A percentile compares a stretch with the other conserved stretches of the same genome.
Evolutionary conservation across 2,113 vertebrate species (phyloP).

Genomic region (Odobenus rosmarus): DNA sequence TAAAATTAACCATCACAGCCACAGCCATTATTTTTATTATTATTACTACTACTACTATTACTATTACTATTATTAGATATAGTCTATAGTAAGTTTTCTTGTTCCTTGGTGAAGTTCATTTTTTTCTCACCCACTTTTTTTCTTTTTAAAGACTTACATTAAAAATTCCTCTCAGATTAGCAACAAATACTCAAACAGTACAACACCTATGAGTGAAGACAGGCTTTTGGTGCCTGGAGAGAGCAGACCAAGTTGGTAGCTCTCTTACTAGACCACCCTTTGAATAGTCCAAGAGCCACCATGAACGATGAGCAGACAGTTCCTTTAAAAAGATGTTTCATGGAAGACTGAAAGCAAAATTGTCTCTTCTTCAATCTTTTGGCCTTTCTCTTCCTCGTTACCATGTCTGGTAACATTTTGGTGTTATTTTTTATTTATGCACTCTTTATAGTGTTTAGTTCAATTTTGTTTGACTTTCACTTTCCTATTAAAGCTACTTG

Average conservation of each 20-base stretch:
- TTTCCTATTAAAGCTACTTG: not conserved
- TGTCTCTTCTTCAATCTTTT: not conserved
- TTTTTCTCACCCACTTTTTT: not conserved
- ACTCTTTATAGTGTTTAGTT: not conserved
- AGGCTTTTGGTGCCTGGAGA: not conserved
- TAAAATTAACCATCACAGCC: not conserved
- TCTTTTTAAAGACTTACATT: not conserved
- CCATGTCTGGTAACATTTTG: not conserved
- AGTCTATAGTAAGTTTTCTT: constrained; percentile 13
- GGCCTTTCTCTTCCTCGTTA: not conserved
- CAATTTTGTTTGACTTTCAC: not conserved
- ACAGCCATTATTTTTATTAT: too few species aligned
- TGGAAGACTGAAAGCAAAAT: not conserved
- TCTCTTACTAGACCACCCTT: not conserved
- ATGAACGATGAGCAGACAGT: not conserved
- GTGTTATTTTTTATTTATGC: not conserved
- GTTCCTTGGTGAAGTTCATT: not conserved
- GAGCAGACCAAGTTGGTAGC: not conserved
- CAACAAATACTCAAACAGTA: not conserved
- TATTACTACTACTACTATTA: not conserved
- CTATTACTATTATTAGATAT: not conserved
- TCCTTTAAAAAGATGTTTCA: not conserved
- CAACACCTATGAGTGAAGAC: not conserved
- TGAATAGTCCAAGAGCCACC: not conserved
- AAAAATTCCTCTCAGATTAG: not conserved